phyloP scores from a whole-genome alignment of 2,113 vertebrate genomes.

The Pithys albifrons region DNA sequence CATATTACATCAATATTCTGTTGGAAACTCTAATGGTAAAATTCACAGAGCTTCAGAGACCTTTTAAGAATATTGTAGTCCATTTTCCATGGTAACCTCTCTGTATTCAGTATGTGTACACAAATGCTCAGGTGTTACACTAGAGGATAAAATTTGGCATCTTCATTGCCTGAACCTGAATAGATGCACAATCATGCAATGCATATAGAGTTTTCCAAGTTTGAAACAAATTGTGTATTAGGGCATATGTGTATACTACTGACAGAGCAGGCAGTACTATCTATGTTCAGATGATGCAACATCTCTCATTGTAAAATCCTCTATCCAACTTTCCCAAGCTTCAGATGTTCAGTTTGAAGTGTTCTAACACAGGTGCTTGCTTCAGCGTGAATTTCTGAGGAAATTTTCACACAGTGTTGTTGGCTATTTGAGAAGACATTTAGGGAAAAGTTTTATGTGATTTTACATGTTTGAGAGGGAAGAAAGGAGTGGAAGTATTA shows the following conservation, averaged over 20 bases:
- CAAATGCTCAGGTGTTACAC: not conserved
- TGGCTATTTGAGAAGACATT: not conserved
- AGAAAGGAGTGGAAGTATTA: not conserved
- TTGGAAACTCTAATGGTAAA: not conserved
- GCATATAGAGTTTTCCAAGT: not conserved
- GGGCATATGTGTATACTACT: rapidly evolving
- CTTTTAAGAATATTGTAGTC: not conserved
- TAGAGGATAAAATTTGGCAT: not conserved
- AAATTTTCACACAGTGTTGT: not conserved
- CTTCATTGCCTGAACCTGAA: not conserved
- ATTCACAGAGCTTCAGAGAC: not conserved
- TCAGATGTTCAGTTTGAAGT: not conserved
- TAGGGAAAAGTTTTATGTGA: not conserved
- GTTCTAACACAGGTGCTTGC: not conserved
- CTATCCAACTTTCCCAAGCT: not conserved
- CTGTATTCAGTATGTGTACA: rapidly evolving
- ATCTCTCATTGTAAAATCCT: not conserved
- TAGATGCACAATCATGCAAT: not conserved
- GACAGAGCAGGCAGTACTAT: not conserved
- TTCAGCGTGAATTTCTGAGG: not conserved
- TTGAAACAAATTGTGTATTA: not conserved
- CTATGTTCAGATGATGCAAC: not conserved
- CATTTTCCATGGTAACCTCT: not conserved
- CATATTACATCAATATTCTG: not conserved
- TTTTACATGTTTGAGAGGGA: not conserved